Conservation (phyloP, 2,888 invertebrate genomes). For the Thumatha senex region DNA sequence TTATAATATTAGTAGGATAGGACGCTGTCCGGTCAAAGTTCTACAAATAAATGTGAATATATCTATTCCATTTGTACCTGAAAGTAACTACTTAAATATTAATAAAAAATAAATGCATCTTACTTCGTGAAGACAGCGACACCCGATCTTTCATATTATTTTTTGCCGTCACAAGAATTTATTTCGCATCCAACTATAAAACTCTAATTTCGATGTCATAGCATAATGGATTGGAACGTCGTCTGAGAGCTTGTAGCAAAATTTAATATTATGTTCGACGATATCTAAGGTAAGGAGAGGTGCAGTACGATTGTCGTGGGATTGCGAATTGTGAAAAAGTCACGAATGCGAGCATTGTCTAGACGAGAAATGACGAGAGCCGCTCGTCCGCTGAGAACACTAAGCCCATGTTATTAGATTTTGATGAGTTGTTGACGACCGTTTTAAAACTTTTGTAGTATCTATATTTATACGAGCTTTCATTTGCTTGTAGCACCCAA, state of each 20-base stretch:
- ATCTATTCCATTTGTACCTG: constrained; percentile 8
- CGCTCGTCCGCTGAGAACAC: constrained; percentile 31
- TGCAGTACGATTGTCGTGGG: constrained; percentile 67
- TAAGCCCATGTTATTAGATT: constrained; percentile 69
- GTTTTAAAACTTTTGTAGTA: constrained; percentile 43
- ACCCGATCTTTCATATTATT: constrained; percentile 33
- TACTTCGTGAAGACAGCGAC: constrained; percentile 11
- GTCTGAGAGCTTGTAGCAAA: constrained; percentile 62
- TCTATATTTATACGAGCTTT: constrained; percentile 21
- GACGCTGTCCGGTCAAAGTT: not conserved
- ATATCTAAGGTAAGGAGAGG: constrained; percentile 53
- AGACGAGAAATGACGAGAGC: constrained; percentile 60
- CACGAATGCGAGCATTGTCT: constrained; percentile 73
- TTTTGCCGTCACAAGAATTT: constrained; percentile 40
- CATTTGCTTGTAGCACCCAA: constrained; percentile 24
- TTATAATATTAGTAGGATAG: too few species aligned
- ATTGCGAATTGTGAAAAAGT: constrained; percentile 74
- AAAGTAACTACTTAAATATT: constrained; percentile 6
- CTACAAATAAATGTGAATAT: constrained; percentile 14
- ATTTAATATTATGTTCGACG: constrained; percentile 72
- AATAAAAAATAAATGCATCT: constrained; percentile 2
- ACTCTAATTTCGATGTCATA: constrained; percentile 67
- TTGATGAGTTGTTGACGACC: constrained; percentile 67
- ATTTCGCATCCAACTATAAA: constrained; percentile 56
- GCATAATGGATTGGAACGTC: constrained; percentile 68